Percentiles rank a stretch among this genome's conserved stretches.
phyloP scores from a whole-genome alignment of 2,113 vertebrate genomes.

The Rynchops niger region DNA sequence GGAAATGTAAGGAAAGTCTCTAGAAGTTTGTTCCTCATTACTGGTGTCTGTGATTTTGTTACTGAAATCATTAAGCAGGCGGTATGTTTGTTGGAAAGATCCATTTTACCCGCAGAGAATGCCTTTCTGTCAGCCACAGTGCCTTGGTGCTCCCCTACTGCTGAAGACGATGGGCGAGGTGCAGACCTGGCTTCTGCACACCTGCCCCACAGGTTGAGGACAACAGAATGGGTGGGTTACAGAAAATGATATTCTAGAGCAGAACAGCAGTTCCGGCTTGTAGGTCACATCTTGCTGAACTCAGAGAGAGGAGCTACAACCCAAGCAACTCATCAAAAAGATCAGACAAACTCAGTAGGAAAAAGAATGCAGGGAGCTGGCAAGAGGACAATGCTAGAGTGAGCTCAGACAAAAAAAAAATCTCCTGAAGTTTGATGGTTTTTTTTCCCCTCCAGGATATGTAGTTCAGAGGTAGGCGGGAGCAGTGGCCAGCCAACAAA shows the following conservation, averaged over 20 bases:
- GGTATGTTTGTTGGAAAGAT: neutral
- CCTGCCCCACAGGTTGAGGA: neutral
- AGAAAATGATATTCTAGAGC: neutral
- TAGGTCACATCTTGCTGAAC: neutral
- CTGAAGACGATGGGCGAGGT: neutral
- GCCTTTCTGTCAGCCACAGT: neutral
- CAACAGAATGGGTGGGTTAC: neutral
- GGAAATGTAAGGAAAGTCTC: neutral
- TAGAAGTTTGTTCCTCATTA: neutral
- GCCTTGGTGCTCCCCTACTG: neutral
- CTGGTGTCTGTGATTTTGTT: neutral
- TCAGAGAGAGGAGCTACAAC: neutral
- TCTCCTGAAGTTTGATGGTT: neutral
- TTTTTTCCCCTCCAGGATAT: slow-evolving; percentile 36
- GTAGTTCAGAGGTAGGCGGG: slow-evolving; percentile 54
- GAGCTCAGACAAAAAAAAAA: neutral
- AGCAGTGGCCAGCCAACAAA: slow-evolving; percentile 61
- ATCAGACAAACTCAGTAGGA: slow-evolving; percentile 9
- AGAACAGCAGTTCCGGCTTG: neutral
- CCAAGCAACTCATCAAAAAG: neutral
- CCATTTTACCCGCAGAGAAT: neutral
- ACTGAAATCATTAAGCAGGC: neutral
- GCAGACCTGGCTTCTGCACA: neutral
- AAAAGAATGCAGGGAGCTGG: slow-evolving; percentile 31
- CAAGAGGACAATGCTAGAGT: slow-evolving; percentile 12